These are phyloP conservation scores for Bambusicola thoracicus DNA, from an alignment of 2,113 vertebrate genomes.

Conservation along the genomic window DNA sequence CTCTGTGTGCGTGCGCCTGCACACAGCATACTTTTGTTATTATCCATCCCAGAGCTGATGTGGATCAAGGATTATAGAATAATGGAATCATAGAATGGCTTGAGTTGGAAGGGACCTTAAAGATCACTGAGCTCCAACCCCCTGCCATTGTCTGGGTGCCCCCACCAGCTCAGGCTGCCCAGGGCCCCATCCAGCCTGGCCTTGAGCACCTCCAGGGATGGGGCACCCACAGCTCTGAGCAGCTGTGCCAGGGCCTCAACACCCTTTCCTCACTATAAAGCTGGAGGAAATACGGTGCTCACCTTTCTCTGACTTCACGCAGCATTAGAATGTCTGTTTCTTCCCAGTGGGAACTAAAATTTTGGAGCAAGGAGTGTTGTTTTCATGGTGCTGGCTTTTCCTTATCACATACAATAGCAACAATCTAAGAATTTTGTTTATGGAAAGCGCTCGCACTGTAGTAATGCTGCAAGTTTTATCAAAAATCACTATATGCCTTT, in stretches of 20 bases:
- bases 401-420: background rate
- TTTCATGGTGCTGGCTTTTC: background rate
- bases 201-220: no score
- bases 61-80: background rate
- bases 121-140: no score
- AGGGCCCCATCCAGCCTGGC: no score
- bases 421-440: background rate
- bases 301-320: background rate
- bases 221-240: no score
- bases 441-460: background rate
- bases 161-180: no score
- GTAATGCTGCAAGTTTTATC: background rate
- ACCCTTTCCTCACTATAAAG: background rate
- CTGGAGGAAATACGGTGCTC: background rate
- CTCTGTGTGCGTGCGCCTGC: background rate
- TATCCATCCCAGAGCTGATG: background rate
- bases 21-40: background rate
- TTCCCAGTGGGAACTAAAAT: background rate
- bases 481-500: background rate
- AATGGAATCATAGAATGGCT: no score
- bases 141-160: no score
- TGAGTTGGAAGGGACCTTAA: no score
- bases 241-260: no score
- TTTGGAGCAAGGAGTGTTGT: background rate
- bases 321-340: background rate